Conservation (phyloP, 2,888 invertebrate genomes). For the Calameuta filiformis region DNA sequence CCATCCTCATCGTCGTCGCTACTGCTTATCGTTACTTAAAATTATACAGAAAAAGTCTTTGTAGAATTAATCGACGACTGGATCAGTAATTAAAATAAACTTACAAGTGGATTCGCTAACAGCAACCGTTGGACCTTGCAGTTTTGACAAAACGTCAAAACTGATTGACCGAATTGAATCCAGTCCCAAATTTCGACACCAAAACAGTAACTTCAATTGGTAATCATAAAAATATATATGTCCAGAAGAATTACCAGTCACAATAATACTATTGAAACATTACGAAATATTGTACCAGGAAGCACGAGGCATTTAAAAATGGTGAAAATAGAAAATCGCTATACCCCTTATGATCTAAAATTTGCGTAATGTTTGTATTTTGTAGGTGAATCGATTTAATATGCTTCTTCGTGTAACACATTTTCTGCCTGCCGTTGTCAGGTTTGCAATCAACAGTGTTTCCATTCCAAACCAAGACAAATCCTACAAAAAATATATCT, state of each 20-base stretch:
- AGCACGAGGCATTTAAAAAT: not conserved
- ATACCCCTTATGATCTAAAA: conserved; percentile 42
- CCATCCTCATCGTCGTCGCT: conserved; percentile 4
- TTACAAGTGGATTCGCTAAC: conserved; percentile 11
- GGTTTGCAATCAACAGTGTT: not conserved
- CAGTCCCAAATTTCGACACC: conserved; percentile 68
- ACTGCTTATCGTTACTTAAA: not conserved
- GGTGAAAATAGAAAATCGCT: not conserved
- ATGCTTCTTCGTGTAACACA: conserved; percentile 27
- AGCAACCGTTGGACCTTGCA: conserved; percentile 19
- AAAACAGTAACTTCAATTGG: conserved; percentile 71
- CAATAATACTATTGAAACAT: conserved; percentile 65
- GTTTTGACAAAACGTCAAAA: conserved; percentile 63
- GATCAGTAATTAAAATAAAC: not conserved
- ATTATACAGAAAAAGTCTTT: not conserved
- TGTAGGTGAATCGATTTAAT: conserved; percentile 42
- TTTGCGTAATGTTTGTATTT: conserved; percentile 38
- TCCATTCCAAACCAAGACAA: conserved; percentile 42
- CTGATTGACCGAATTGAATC: conserved; percentile 68
- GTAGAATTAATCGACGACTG: not conserved
- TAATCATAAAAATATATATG: conserved; percentile 72
- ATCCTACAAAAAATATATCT: conserved; percentile 30
- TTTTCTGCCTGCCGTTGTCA: not conserved
- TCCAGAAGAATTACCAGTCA: conserved; percentile 70
- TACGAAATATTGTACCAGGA: not conserved